These are phyloP conservation scores for Pentalonia nigronervosa DNA, from an alignment of 1,140 invertebrate genomes.

Conservation along the genomic window DNA sequence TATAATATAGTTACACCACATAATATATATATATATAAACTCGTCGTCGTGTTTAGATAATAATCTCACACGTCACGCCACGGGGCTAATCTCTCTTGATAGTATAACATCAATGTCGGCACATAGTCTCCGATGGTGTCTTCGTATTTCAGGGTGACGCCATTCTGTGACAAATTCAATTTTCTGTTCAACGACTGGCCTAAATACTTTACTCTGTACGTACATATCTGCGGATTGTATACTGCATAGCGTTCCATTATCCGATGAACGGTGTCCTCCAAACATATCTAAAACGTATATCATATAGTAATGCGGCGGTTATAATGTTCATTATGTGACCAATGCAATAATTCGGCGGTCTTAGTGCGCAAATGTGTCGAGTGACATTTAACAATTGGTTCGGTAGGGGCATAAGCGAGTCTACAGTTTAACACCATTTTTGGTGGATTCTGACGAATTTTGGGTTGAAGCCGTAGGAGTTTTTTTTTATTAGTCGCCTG, in stretches of 20 bases:
- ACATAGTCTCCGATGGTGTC: neutral
- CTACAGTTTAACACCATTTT: no score
- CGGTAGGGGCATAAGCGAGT: no score
- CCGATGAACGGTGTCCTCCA: constrained; percentile 9
- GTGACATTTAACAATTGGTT: no score
- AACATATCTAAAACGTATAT: neutral
- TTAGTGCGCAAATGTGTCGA: no score
- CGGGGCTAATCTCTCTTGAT: constrained; percentile 9
- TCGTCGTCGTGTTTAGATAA: no score
- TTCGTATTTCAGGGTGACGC: neutral
- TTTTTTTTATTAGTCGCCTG: no score
- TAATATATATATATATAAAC: no score
- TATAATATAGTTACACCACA: no score
- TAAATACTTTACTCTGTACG: neutral
- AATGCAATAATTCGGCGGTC: no score
- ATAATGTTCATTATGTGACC: neutral
- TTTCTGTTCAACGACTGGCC: neutral
- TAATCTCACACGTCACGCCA: neutral
- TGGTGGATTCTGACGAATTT: no score
- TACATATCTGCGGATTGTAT: neutral
- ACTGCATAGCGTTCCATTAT: constrained; percentile 12
- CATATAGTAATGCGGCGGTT: neutral
- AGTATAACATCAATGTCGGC: constrained; percentile 12
- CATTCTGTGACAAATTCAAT: neutral
- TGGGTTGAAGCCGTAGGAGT: no score